Evolutionary conservation across 2,888 invertebrate species (phyloP), one percentile per base, ranked within the genome.

Genomic region (Caenorhabditis macrosperma): DNA sequence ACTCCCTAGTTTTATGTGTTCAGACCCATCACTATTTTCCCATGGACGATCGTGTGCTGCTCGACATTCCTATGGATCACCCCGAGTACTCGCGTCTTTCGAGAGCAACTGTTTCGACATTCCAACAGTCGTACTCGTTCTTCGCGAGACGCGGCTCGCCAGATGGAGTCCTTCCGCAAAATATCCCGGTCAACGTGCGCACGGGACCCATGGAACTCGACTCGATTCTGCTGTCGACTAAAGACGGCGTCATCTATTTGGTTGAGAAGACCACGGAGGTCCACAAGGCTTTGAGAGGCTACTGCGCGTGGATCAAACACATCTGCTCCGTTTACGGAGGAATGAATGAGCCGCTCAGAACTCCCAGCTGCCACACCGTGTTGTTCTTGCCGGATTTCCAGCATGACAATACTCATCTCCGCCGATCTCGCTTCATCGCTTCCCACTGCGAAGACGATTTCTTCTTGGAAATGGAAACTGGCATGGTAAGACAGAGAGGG

Each of bases 401-500:
- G 26, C 26, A 38, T 12, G 64, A 64, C 7, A 26, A 41, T 1
- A 64, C 64, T 3, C 28, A 24, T 5, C 41, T 64, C 2, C 38
- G 64, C 24, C 38, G 52, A 12, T 20, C 64, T 1, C 38, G 54
- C 3, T 35, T 41, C n/a, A 41, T 52, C n/a, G n/a, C n/a, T n/a
- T n/a, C n/a, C n/a, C n/a, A n/a, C n/a, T n/a, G n/a, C n/a, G n/a
- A n/a, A n/a, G 12, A 54, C 28, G 28, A 52, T 0, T 52, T 26
- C 54, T 64, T 64, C 28, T 17, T 52, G 10, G 64, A 64, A 15
- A 24, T 48, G 24, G 61, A 63, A 1, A 63, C 33, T 1, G 61
- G 46, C 15, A 46, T 33, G n/a, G 61, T 63, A 2, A 33, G 61
- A 22, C n/a, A n/a, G n/a, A n/a, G n/a, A n/a, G n/a, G n/a, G n/a